These are phyloP conservation scores for Drosophila athabasca DNA, from an alignment of 1,140 invertebrate genomes.

Conservation along the genomic window DNA sequence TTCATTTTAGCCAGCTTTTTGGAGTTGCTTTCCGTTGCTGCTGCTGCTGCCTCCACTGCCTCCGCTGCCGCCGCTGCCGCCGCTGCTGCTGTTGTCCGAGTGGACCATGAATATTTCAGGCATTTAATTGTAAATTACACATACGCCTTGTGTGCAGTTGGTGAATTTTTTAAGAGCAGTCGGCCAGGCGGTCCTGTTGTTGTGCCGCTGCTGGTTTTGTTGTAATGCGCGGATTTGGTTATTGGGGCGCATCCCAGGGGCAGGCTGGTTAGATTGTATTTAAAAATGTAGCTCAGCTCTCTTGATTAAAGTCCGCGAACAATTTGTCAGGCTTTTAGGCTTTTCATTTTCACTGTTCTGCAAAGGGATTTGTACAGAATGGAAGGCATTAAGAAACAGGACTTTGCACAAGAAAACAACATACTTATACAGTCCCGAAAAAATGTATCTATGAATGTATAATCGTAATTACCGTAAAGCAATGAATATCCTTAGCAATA, in stretches of 20 bases:
- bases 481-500: too few species aligned
- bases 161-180: slow-evolving; percentile 65
- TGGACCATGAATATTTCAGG: slow-evolving; percentile 69
- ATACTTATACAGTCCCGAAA: too few species aligned
- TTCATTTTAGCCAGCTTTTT: slow-evolving; percentile 47
- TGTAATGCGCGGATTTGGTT: slow-evolving; percentile 62
- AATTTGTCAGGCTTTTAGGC: slow-evolving; percentile 29
- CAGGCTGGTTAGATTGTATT: slow-evolving; percentile 25
- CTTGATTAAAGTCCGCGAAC: slow-evolving; percentile 47
- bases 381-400: too few species aligned
- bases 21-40: slow-evolving; percentile 26
- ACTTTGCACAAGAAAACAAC: too few species aligned
- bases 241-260: slow-evolving; percentile 62
- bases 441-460: too few species aligned
- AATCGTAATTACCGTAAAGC: too few species aligned
- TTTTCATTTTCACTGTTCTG: slow-evolving; percentile 15
- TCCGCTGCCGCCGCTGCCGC: background rate
- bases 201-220: slow-evolving; percentile 21
- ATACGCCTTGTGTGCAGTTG: slow-evolving; percentile 71
- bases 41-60: slow-evolving; percentile 1
- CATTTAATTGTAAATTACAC: slow-evolving; percentile 80
- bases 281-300: slow-evolving; percentile 53
- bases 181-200: slow-evolving; percentile 21
- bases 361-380: background rate
- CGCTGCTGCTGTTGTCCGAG: slow-evolving; percentile 10